Base-by-base conservation (phyloP, 2,113 vertebrate genomes). In the Cepphus grylle region DNA sequence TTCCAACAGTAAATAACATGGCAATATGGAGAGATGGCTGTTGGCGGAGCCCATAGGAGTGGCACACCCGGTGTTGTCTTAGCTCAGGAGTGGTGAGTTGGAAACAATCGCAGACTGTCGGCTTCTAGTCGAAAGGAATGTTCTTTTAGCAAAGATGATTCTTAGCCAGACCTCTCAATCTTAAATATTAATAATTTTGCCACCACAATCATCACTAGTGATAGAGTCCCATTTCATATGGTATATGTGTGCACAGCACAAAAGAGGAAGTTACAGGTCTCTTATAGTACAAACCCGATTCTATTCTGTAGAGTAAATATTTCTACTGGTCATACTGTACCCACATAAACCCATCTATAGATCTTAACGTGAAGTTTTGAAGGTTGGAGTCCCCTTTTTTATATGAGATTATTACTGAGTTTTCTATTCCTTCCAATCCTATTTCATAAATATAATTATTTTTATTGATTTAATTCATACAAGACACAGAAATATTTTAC, bases 381-480 rank as follows among this genome's bases (percentile, higher is more conserved):
- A 30, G 58, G 13, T 43, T 49, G 67, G 32, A 59, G 23, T 43
- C 7, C 14, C 20, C 50, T 85, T 87, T 79, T 34, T 27, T 8
- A 21, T 47, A 30, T 69, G 72, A 90, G 38, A 34, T 69, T 83
- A 8, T 87, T 84, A 45, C 36, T 78, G 55, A 56, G 16, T 78
- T 96, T 73, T 95, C 42, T 83, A 36, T 90, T 67, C 76, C 38
- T 81, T 88, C 23, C 16, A 73, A 34, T 80, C 15, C 12, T 80
- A 50, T 94, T 81, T 74, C 22, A 66, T 71, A 97, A 93, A 69
- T 87, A 55, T 22, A 84, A 74, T 45, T 84, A 40, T 65, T 69
- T 88, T 81, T 18, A 66, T 80, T 90, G 30, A 82, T 93, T 94
- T 96, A 83, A 78, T 96, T 95, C 42, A 89, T 93, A 81, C 14